A percentile compares a stretch with the other conserved stretches of the same genome.
These are phyloP conservation scores for Troides helena DNA, from an alignment of 2,888 invertebrate genomes.

Conservation along the genomic window DNA sequence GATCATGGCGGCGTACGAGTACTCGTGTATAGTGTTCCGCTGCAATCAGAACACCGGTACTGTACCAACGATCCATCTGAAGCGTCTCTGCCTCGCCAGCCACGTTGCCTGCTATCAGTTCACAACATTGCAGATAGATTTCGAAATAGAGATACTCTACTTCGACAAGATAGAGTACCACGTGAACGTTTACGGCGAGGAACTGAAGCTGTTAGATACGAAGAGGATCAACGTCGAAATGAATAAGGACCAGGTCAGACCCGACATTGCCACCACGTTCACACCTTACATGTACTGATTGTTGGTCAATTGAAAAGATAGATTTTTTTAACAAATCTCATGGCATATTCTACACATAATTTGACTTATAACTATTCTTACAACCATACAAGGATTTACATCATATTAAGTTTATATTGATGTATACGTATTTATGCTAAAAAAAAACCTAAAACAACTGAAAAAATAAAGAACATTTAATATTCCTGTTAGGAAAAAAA, in stretches of 20 bases:
- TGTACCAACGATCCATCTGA: constrained; percentile 38
- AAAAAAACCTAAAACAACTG: too few species aligned
- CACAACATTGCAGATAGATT: constrained; percentile 43
- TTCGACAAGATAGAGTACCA: constrained; percentile 32
- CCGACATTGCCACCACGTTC: not conserved
- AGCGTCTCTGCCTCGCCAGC: constrained; percentile 44
- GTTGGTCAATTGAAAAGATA: too few species aligned
- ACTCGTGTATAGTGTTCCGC: constrained; percentile 47
- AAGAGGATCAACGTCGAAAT: constrained; percentile 9
- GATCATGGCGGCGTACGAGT: constrained; percentile 43
- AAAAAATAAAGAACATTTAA: too few species aligned
- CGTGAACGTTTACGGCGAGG: constrained; percentile 40
- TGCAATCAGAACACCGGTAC: constrained; percentile 28
- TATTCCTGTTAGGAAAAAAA: too few species aligned
- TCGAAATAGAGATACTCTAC: constrained; percentile 44
- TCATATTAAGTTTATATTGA: too few species aligned
- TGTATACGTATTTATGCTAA: too few species aligned
- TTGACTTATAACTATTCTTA: too few species aligned
- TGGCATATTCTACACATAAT: too few species aligned
- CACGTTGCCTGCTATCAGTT: constrained; percentile 39
- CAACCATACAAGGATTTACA: too few species aligned
- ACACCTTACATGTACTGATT: not conserved
- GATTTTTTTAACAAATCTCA: too few species aligned
- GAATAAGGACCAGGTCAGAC: not conserved
- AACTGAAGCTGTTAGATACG: constrained; percentile 35